These are phyloP conservation scores for Lasioglossum calceatum DNA, from an alignment of 2,888 invertebrate species.

Conservation along the genomic window DNA sequence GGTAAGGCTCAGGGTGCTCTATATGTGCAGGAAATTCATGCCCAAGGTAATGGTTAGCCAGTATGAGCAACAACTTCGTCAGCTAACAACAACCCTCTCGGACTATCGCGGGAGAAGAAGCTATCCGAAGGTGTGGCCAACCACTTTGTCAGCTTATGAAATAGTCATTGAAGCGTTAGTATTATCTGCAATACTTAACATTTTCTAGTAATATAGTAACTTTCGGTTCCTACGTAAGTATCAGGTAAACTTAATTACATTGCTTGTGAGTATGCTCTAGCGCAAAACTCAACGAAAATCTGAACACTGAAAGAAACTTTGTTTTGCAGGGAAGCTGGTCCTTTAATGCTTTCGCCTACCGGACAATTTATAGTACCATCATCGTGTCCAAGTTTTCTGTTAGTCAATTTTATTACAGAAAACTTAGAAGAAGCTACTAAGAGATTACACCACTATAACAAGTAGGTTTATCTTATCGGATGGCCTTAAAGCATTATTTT, in stretches of 20 bases:
- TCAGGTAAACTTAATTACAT: slow-evolving; percentile 20
- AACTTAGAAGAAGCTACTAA: slow-evolving; percentile 91
- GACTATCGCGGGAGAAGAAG: slow-evolving; percentile 89
- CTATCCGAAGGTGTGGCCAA: slow-evolving; percentile 91
- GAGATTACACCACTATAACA: slow-evolving; percentile 90
- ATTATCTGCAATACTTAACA: slow-evolving; percentile 38
- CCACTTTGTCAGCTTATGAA: slow-evolving; percentile 90
- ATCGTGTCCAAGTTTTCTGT: slow-evolving; percentile 94
- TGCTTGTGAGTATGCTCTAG: slow-evolving; percentile 16
- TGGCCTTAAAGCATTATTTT: neutral
- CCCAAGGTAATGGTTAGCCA: slow-evolving; percentile 94
- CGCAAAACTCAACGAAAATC: neutral
- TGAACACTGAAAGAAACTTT: slow-evolving; percentile 6
- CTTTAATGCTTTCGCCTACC: slow-evolving; percentile 96
- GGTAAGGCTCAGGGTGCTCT: slow-evolving; percentile 83
- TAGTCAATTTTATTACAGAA: slow-evolving; percentile 93
- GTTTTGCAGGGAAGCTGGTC: slow-evolving; percentile 92
- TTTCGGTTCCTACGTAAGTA: slow-evolving; percentile 30
- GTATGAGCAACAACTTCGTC: slow-evolving; percentile 93
- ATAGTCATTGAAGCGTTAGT: slow-evolving; percentile 95
- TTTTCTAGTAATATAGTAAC: slow-evolving; percentile 20
- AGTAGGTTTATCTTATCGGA: slow-evolving; percentile 85
- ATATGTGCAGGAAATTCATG: slow-evolving; percentile 92
- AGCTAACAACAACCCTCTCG: slow-evolving; percentile 93
- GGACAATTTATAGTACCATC: slow-evolving; percentile 97